Evolutionary conservation across 2,113 vertebrate species (phyloP), one percentile per base, ranked within the genome.

Genomic region (Aramus guarauna): DNA sequence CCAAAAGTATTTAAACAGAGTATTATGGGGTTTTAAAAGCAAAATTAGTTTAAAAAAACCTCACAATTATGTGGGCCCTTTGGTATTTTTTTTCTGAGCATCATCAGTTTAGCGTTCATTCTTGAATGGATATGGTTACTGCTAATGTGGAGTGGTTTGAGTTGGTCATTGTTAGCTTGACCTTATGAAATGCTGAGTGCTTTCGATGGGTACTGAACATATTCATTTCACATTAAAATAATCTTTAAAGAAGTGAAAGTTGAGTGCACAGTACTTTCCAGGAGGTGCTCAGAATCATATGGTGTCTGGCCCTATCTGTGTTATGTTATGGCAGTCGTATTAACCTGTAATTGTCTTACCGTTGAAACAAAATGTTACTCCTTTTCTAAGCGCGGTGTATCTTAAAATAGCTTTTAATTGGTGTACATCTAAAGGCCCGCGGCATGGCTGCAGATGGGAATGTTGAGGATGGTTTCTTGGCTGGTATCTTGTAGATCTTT

Each of bases 41-140:
- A 90, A 92, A 82, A 93, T 72, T 29, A 78, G 30, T 96, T 58
- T 95, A 20, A 84, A 96, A 92, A 94, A 48, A 68, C 59, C 94
- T 94, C 66, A 63, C 53, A 97, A 79, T 96, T 98, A 94, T 94
- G 94, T 97, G 96, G 73, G 60, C 82, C 81, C 92, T 85, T 97
- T 53, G 87, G 78, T 86, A n/a, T 93, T 84, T 88, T 69, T 77
- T 88, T 71, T 69, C 86, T 47, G 72, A 95, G 45, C 80, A 75
- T 94, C 74, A 56, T 66, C 66, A 53, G 26, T 72, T 96, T 92
- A 77, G 52, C 12, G 5, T 89, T 94, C 64, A 48, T 63, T 92
- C 83, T 91, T 64, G 77, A 78, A 27, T 95, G 43, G 45, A n/a
- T 87, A 29, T 47, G 66, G 88, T 80, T 97, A 86, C 69, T 72